Evolutionary conservation across 2,888 invertebrate species (phyloP), one percentile per base, ranked within the genome.

Genomic region (Anthrax anthrax): DNA sequence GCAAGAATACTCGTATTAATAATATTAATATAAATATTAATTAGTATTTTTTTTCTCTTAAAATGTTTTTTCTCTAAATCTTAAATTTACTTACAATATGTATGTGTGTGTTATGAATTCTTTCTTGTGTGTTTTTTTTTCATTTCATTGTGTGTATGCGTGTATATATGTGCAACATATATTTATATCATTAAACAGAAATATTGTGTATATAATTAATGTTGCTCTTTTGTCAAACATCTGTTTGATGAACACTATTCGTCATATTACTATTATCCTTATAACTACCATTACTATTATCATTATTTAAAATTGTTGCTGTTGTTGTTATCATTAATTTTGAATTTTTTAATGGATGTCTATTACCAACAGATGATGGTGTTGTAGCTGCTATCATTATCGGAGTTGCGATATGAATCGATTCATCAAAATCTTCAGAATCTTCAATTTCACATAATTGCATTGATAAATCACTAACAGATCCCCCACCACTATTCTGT

Each of bases 371-470:
- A 14, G 8, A 9, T 5, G 18, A 17, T 37, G 29, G 43, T 23
- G 18, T 45, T 47, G 37, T 48, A 43, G 42, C 38, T 37, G 39
- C 36, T 17, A 37, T 32, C 17, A 43, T 43, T n/a, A n/a, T n/a
- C n/a, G n/a, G n/a, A n/a, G n/a, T n/a, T 41, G 37, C 37, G 43
- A 14, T 32, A n/a, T n/a, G 47, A 37, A 19, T 37, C 29, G 27
- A 50, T 40, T n/a, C n/a, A 16, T 67, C 66, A 67, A 85, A 84
- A 59, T 76, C 79, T 64, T 87, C 87, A 40, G 85, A 84, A 69
- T 87, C 87, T 69, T 91, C 91, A 60, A 94, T 89, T 73, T 92
- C 92, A 73, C 92, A 92, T 53, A 92, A 75, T 64, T 83, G 81
- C 44, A 85, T 81, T 44, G 91, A 91, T 56, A 89, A 73, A 70